Evolutionary conservation across 2,888 invertebrate species (phyloP).

Genomic region (Yponomeuta sedellus): DNA sequence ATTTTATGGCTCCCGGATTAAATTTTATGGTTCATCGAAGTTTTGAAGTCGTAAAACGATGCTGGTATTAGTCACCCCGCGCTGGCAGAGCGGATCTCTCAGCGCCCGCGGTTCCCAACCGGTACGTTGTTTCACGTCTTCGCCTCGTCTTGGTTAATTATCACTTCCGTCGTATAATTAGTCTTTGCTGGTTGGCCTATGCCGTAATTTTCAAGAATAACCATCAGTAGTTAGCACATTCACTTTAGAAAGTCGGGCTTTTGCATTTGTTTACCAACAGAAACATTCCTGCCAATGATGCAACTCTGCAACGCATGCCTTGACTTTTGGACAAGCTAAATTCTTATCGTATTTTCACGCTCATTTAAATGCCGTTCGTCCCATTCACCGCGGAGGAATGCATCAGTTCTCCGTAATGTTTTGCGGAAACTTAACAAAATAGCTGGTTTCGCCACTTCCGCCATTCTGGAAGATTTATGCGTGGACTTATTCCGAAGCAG

Average conservation of each 20-base stretch:
- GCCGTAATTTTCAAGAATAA: constrained; percentile 23
- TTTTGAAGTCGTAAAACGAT: constrained; percentile 41
- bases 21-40: constrained; percentile 52
- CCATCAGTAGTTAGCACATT: neutral
- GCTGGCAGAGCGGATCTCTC: constrained; percentile 45
- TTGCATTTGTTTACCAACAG: constrained; percentile 10
- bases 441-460: neutral
- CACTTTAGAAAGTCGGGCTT: constrained; percentile 1
- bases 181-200: constrained; percentile 23
- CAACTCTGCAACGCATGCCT: neutral
- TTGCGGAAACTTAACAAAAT: constrained; percentile 5
- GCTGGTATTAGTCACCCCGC: constrained; percentile 43
- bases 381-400: neutral
- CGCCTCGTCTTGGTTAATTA: constrained; percentile 56
- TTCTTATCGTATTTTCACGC: neutral
- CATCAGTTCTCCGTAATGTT: neutral
- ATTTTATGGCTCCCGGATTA: constrained; percentile 38
- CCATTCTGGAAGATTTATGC: constrained; percentile 13
- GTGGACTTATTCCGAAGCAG: constrained; percentile 1
- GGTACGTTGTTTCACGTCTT: constrained; percentile 38
- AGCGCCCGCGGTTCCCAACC: constrained; percentile 34
- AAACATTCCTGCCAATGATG: constrained; percentile 4
- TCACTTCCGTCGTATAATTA: constrained; percentile 37
- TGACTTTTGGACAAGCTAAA: neutral
- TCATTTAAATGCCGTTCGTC: neutral